Evolutionary conservation across 2,797 vertebrate genomes (phyloP), one percentile per base, ranked within the genome.

Genomic region (Hyperoplus immaculatus): DNA sequence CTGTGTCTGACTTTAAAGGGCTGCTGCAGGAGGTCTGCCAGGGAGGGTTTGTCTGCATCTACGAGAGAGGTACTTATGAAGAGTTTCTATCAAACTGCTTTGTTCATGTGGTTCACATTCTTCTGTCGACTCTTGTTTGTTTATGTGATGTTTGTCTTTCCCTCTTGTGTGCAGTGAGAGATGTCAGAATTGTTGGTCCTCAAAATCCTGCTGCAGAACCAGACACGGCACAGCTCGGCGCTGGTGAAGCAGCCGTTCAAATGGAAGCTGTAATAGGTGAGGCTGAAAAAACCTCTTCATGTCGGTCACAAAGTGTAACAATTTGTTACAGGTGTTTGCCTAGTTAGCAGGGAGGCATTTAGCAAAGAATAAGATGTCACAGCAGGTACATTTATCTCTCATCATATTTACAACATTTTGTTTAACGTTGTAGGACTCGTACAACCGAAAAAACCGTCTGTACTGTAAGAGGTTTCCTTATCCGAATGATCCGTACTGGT

Each of bases 11-110:
- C 12, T 95, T 96, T 60, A 95, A 94, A 82, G 86, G 62, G 8
- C 92, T 95, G 15, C 39, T 96, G 39, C 92, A 95, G 29, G 95
- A 96, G 15, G 93, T 95, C 57, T 95, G 92, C 74, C 93, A 95
- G 76, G 93, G 87, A 16, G 94, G 94, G 56, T 95, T 95, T 75
- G 85, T 90, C 73, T 89, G 88, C 87, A 95, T 96, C 85, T 95
- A 94, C 1, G 93, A 95, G 71, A 95, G 68, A 94, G 94, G 95
- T 95, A 68, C 1, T 41, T 7, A 13, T 21, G 43, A 13, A 56
- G 3, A 0, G 1, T 42, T 42, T 45, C 12, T 5, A 4, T 18
- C 6, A 54, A 1, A 11, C 21, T 8, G 8, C 5, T 60, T 8
- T 49, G 42, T 76, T 14, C 1, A n/a, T 62, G 14, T 14, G 18